A percentile compares a stretch with the other conserved stretches of the same genome.
Conservation (phyloP, 2,797 vertebrate species). For the Sternarchorhynchus goeldii region DNA sequence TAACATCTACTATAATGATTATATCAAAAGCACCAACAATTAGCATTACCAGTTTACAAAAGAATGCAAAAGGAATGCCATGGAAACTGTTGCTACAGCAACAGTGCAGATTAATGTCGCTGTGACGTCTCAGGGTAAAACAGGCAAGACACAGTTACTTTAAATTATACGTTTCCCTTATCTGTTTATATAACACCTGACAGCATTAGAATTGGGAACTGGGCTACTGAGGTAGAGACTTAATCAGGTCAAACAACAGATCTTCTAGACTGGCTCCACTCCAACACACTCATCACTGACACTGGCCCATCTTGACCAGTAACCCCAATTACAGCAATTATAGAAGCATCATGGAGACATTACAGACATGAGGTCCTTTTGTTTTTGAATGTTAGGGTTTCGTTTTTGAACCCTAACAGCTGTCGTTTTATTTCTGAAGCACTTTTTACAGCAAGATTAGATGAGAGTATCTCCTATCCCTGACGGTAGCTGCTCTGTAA, state of each 20-base stretch:
- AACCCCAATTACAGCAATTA: neutral
- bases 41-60: conserved; percentile 17
- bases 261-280: neutral
- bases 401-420: too few relatives aligned
- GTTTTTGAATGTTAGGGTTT: neutral
- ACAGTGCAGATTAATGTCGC: neutral
- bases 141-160: neutral
- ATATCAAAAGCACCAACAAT: conserved; percentile 16
- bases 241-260: conserved; percentile 21
- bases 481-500: neutral
- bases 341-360: conserved; percentile 53
- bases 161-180: conserved; percentile 13
- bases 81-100: neutral
- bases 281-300: conserved; percentile 12
- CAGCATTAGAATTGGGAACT: conserved; percentile 45
- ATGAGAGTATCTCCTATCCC: neutral
- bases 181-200: conserved; percentile 56
- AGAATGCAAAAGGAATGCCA: neutral
- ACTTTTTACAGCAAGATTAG: neutral
- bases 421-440: neutral
- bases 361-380: conserved; percentile 35
- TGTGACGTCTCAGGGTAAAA: conserved; percentile 31
- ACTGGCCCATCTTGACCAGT: neutral
- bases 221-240: conserved; percentile 40
- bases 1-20: neutral